A percentile compares a stretch with the other conserved stretches of the same genome.
Evolutionary conservation across 2,113 vertebrate genomes (phyloP).

Genomic region (Gobius niger): DNA sequence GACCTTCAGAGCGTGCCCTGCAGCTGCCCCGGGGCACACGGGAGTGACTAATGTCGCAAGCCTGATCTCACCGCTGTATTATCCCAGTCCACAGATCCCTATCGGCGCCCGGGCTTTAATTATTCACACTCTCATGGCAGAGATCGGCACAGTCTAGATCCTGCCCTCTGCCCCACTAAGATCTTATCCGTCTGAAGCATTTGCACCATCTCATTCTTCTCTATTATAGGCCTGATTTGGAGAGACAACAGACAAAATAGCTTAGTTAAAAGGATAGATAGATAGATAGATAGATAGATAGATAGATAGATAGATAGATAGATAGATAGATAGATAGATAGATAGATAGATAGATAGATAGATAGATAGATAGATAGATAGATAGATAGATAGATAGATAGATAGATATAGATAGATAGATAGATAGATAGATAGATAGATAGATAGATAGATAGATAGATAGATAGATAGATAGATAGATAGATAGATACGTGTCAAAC

Average conservation of each 20-base stretch:
- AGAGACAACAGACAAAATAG: too few relatives aligned
- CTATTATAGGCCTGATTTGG: conserved; percentile 27
- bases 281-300: too few relatives aligned
- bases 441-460: too few relatives aligned
- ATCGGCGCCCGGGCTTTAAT: conserved; percentile 72
- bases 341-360: too few relatives aligned
- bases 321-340: too few relatives aligned
- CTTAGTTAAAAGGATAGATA: too few relatives aligned
- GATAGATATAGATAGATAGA: too few relatives aligned
- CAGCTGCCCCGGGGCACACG: conserved; percentile 52
- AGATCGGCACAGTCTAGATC: conserved; percentile 49
- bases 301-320: too few relatives aligned
- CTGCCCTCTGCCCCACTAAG: conserved; percentile 31
- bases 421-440: too few relatives aligned
- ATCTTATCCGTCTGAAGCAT: conserved; percentile 49
- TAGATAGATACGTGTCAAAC: not conserved
- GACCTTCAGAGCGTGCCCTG: conserved; percentile 65
- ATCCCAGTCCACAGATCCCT: conserved; percentile 69
- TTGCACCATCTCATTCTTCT: conserved; percentile 51
- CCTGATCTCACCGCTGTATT: conserved; percentile 61
- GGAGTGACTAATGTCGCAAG: conserved; percentile 63
- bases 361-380: too few relatives aligned
- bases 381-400: too few relatives aligned
- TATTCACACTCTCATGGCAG: conserved; percentile 72
- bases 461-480: too few relatives aligned